Percentiles rank a stretch among this genome's conserved stretches.
These are phyloP conservation scores for Dasyprocta punctata DNA, from an alignment of 2,113 vertebrate species.

Conservation along the genomic window DNA sequence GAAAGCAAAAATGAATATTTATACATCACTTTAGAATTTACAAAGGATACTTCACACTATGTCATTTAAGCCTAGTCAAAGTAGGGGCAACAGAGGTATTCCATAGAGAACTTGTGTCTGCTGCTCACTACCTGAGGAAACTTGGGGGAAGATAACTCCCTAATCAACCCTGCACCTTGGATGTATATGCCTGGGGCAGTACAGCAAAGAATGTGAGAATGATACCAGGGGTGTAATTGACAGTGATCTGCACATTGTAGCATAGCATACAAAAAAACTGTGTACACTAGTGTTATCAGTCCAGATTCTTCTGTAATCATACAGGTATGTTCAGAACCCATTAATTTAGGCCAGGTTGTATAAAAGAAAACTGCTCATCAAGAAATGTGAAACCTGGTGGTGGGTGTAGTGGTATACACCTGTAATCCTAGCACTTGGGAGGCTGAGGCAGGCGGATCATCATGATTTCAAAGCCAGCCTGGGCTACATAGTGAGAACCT, in stretches of 20 bases:
- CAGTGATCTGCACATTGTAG: not conserved
- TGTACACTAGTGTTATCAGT: not conserved
- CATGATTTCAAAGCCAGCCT: not conserved
- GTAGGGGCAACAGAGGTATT: not conserved
- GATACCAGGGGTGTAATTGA: not conserved
- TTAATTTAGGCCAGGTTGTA: not conserved
- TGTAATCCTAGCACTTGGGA: not conserved
- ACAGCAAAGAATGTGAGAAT: not conserved
- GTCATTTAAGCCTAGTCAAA: not conserved
- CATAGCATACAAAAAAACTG: not conserved
- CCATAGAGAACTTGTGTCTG: not conserved
- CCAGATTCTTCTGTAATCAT: not conserved
- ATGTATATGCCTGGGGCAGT: not conserved
- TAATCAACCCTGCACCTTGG: not conserved
- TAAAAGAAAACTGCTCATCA: conserved; percentile 1
- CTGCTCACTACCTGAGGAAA: not conserved
- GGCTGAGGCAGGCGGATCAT: not conserved
- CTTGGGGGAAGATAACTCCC: not conserved
- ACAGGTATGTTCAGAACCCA: not conserved
- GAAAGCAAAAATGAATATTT: conserved; percentile 22
- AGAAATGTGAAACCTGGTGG: not conserved
- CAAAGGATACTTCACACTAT: not conserved
- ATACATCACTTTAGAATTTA: not conserved
- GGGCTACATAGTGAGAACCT: not conserved
- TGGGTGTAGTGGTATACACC: not conserved